Evolutionary conservation across 1,140 invertebrate genomes (phyloP), one percentile per base, ranked within the genome.

Genomic region (Diploscapter pachys): DNA sequence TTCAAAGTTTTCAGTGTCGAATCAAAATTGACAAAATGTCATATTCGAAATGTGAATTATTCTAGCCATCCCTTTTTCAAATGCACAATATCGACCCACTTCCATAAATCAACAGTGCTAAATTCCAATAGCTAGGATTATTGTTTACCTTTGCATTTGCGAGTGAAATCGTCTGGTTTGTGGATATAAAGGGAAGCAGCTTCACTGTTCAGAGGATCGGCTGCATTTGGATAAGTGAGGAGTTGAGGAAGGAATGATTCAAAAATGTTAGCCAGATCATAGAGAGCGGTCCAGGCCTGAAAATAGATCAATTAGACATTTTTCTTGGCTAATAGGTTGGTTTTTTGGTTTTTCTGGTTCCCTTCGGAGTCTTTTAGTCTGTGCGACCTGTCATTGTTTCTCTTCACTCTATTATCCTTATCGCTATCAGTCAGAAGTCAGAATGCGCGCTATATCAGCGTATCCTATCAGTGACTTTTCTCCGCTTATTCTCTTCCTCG

Each of bases 151-250:
- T 85, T 82, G 57, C 98, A 96, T 90, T 98, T 98, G 87, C 95
- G 94, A 88, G 95, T 98, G 89, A 98, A 99, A 86, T 99, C 96
- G 88, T 99, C 97, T 73, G 96, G 97, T 89, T 98, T 98, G 88
- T 99, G 96, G 82, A 99, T 91, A 88, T 96, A 99, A 91, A 99
- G 92, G 55, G 96, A 94, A 72, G 97, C 97, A 73, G 97, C 97
- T 88, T 99, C 97, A 57, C 96, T 95, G 88, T 99, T 99, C 57
- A 99, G 88, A 50, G 97, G 97, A 88, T 98, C 97, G 78, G 96
- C 96, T 70, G 97, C 96, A 90, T 99, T 99, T n/a, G 97, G 97
- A 82, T 91, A 99, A 83, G 95, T 97, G 82, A 99, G 89, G 85
- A 99, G 89, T 88, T 99, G 97, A 75, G 97, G 97, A 86, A 99